phyloP scores from a whole-genome alignment of 2,113 vertebrate species.

The Silurus meridionalis region DNA sequence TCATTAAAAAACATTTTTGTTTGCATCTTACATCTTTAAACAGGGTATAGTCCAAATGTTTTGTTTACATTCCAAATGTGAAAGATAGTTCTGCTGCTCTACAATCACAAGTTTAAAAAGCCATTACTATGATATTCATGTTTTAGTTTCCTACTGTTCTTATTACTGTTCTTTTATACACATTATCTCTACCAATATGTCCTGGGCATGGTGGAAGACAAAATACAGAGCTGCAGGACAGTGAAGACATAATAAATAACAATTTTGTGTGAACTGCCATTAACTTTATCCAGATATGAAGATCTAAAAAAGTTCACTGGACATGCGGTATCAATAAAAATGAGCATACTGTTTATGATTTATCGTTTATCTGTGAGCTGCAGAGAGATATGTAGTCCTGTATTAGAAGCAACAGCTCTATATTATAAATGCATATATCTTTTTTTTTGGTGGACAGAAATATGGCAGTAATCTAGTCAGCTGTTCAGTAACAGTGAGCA shows the following conservation, averaged over 20 bases:
- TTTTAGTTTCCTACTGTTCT: background rate
- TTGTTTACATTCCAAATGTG: slow-evolving; percentile 88
- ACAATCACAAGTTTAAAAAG: slow-evolving; percentile 73
- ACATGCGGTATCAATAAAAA: background rate
- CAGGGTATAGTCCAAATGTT: slow-evolving; percentile 97
- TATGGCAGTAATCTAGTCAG: too few relatives aligned
- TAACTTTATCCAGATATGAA: background rate
- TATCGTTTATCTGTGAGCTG: too few relatives aligned
- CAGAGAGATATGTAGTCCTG: background rate
- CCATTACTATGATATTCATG: background rate
- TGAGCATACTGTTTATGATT: too few relatives aligned
- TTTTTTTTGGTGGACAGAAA: background rate
- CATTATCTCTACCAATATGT: background rate
- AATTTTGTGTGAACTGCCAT: background rate
- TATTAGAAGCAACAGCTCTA: background rate
- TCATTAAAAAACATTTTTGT: too few relatives aligned
- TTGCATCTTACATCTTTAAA: slow-evolving; percentile 59
- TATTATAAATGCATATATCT: background rate
- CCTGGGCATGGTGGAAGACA: background rate
- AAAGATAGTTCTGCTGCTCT: slow-evolving; percentile 87
- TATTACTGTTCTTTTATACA: background rate
- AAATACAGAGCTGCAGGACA: background rate
- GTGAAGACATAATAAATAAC: background rate
- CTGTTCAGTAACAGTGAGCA: background rate
- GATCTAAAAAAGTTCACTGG: background rate